Evolutionary conservation across 2,888 invertebrate genomes (phyloP).

Genomic region (Lordiphosa andalusiaca): DNA sequence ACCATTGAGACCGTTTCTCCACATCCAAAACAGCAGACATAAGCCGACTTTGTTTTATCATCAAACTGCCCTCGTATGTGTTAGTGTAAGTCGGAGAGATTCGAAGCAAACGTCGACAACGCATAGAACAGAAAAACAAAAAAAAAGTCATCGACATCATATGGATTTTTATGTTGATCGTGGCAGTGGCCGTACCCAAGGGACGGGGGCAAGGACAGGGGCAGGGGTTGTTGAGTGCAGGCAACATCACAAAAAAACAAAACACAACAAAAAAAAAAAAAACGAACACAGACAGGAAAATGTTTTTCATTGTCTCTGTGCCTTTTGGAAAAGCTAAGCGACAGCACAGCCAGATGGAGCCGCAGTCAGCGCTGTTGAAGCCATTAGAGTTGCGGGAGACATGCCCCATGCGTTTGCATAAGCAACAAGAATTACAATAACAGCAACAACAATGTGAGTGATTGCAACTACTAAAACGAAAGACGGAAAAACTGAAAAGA

Average conservation of each 20-base stretch:
- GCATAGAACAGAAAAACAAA: constrained; percentile 36
- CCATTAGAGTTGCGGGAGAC: constrained; percentile 74
- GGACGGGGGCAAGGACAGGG: constrained; percentile 12
- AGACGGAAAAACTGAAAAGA: constrained; percentile 11
- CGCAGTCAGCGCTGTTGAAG: constrained; percentile 45
- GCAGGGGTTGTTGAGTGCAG: constrained; percentile 22
- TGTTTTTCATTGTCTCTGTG: constrained; percentile 70
- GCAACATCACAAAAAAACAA: constrained; percentile 9
- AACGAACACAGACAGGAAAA: constrained; percentile 59
- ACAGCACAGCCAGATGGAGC: constrained; percentile 32
- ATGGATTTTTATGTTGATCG: constrained; percentile 58
- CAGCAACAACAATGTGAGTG: constrained; percentile 6
- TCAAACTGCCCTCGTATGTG: constrained; percentile 3
- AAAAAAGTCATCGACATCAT: constrained; percentile 71
- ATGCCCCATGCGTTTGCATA: constrained; percentile 72
- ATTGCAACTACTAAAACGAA: background rate
- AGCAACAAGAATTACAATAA: constrained; percentile 46
- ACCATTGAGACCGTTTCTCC: no score
- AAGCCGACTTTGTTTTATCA: no score
- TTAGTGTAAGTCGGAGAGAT: constrained; percentile 19
- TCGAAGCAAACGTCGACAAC: constrained; percentile 26
- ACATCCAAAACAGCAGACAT: no score
- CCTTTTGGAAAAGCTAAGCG: constrained; percentile 58
- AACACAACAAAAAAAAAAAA: constrained; percentile 11
- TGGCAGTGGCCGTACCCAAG: constrained; percentile 16